phyloP scores from a whole-genome alignment of 2,888 invertebrate species.

The Rhamphomyia laevipes region DNA sequence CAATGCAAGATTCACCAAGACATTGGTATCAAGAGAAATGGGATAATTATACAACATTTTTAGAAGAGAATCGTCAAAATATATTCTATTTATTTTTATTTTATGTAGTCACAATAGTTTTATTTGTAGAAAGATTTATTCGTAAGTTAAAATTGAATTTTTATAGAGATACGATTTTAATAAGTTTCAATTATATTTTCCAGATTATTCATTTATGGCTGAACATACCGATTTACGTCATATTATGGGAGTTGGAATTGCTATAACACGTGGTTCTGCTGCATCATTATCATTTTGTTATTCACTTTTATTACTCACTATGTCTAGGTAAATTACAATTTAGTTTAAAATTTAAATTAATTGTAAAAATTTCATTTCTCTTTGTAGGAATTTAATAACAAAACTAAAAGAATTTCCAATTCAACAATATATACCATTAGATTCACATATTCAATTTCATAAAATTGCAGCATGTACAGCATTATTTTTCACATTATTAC shows the following conservation, averaged over 20 bases:
- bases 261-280: constrained; percentile 87
- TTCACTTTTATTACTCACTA: constrained; percentile 77
- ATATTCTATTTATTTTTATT: constrained; percentile 91
- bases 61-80: constrained; percentile 93
- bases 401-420: constrained; percentile 88
- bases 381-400: constrained; percentile 80
- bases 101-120: constrained; percentile 82
- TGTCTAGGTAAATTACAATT: constrained; percentile 49
- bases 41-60: constrained; percentile 78
- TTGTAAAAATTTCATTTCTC: constrained; percentile 28
- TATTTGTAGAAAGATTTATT: constrained; percentile 92
- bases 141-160: constrained; percentile 51
- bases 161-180: background rate
- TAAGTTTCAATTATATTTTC: constrained; percentile 17
- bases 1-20: constrained; percentile 56
- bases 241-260: constrained; percentile 95
- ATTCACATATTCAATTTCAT: constrained; percentile 93
- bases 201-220: constrained; percentile 91
- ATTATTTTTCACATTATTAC: constrained; percentile 81
- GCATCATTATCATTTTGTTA: constrained; percentile 92
- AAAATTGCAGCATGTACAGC: constrained; percentile 94
- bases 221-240: constrained; percentile 90
- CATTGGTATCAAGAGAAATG: constrained; percentile 67
- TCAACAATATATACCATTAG: constrained; percentile 86
- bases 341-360: constrained; percentile 72